Evolutionary conservation across 2,888 invertebrate species (phyloP), one percentile per base, ranked within the genome.

Genomic region (Choristoneura rosaceana): DNA sequence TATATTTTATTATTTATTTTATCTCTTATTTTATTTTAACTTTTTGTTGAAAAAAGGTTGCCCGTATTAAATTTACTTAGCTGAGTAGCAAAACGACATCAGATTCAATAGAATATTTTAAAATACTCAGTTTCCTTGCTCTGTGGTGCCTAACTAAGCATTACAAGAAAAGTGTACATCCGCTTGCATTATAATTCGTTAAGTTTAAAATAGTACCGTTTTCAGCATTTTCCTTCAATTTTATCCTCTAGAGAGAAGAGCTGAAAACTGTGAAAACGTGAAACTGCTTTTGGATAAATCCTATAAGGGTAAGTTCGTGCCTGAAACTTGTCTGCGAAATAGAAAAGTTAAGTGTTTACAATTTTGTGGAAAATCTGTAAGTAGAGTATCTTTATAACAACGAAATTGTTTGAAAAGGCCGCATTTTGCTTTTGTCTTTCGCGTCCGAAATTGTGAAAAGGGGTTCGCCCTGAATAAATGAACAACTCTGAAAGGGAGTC

Each of bases 391-490:
- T 73, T 66, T 59, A 15, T 47, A 64, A 50, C 59, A 52, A 43
- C 59, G 38, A 63, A 47, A 65, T 62, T 50, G 55, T 47, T 73
- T 68, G 74, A 69, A 74, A 65, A 61, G 68, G 69, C 63, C 69
- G 60, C 73, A 73, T 68, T 74, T n/a, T 80, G 81, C 80, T 86
- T 86, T 81, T 84, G 84, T 84, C 81, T 80, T 80, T 79, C 78
- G 79, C 79, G 78, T 75, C 80, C 78, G 79, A 85, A 85, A 87
- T 83, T 84, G 83, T 80, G 80, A 85, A 90, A 90, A 87, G 84
- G 87, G 88, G 84, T 85, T 79, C 78, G 74, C 75, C 76, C 82
- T 91, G 87, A 92, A 91, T 92, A 92, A 75, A 91, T 91, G 83
- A 87, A 90, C 83, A 87, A 82, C 85, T 82, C 82, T 85, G 85